Evolutionary conservation across 2,888 invertebrate genomes (phyloP).

Genomic region (Coronaproctus castanopsis): DNA sequence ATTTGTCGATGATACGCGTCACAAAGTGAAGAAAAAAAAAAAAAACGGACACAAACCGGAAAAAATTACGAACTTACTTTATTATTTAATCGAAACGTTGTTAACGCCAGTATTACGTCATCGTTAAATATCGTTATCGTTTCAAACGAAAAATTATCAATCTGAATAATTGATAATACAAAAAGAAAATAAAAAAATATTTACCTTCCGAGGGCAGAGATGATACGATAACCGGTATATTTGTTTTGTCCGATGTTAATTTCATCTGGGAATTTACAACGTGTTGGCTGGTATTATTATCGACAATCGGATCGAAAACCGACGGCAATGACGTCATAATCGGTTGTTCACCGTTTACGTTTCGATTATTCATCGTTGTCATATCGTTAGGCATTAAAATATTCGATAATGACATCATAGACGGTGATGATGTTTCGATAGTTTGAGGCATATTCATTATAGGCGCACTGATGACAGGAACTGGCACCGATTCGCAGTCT

Average conservation of each 20-base stretch:
- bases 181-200: not conserved
- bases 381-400: not conserved
- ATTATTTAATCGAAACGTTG: too few relatives aligned
- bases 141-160: too few relatives aligned
- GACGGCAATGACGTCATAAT: conserved; percentile 14
- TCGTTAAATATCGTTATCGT: too few relatives aligned
- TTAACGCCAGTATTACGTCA: too few relatives aligned
- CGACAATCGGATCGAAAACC: conserved; percentile 20
- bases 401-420: not conserved
- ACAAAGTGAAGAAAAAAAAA: too few relatives aligned
- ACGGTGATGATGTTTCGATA: not conserved
- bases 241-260: not conserved
- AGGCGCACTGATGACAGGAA: not conserved
- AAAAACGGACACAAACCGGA: too few relatives aligned
- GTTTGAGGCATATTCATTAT: not conserved
- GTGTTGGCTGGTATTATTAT: conserved; percentile 17
- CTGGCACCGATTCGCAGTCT: not conserved
- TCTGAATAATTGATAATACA: too few relatives aligned
- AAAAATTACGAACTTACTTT: too few relatives aligned
- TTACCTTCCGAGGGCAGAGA: not conserved
- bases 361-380: not conserved
- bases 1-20: too few relatives aligned
- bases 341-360: not conserved
- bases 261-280: not conserved
- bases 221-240: not conserved